A percentile compares a stretch with the other conserved stretches of the same genome.
Evolutionary conservation across 2,888 invertebrate species (phyloP).

Genomic region (Agriopis marginaria): DNA sequence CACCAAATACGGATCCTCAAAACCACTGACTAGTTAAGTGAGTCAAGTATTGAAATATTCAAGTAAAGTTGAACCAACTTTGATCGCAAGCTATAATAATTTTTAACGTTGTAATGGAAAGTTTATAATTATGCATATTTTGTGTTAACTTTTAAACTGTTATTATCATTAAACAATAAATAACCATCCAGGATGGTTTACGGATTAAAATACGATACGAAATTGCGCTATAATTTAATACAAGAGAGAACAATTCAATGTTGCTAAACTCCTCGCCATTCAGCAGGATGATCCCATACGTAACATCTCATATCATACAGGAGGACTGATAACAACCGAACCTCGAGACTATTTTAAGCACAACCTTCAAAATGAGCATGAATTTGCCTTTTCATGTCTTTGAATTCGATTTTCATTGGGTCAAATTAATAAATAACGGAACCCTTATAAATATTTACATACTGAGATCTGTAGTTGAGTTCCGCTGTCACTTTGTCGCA

Average conservation of each 20-base stretch:
- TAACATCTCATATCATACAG: constrained; percentile 49
- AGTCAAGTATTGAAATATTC: constrained; percentile 52
- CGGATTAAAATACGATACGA: constrained; percentile 1
- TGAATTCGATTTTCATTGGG: constrained; percentile 49
- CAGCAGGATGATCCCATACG: constrained; percentile 44
- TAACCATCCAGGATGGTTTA: background rate
- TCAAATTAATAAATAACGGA: constrained; percentile 43
- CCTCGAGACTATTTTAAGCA: constrained; percentile 70
- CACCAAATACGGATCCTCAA: constrained; percentile 65
- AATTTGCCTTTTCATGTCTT: constrained; percentile 54
- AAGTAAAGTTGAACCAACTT: constrained; percentile 34
- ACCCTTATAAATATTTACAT: constrained; percentile 57
- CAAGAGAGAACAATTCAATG: constrained; percentile 58
- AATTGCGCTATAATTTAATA: constrained; percentile 15
- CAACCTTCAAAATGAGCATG: constrained; percentile 79
- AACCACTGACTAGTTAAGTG: constrained; percentile 77
- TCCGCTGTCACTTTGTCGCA: constrained; percentile 1
- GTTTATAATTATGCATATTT: constrained; percentile 1
- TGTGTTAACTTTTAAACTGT: background rate
- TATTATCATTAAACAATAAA: constrained; percentile 5
- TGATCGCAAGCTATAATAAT: constrained; percentile 1
- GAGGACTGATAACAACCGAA: constrained; percentile 60
- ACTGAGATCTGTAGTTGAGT: constrained; percentile 52
- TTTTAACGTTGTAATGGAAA: constrained; percentile 1
- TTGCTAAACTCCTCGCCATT: constrained; percentile 71